Conservation (phyloP, 2,888 invertebrate species). For the Diarsia dahlii region DNA sequence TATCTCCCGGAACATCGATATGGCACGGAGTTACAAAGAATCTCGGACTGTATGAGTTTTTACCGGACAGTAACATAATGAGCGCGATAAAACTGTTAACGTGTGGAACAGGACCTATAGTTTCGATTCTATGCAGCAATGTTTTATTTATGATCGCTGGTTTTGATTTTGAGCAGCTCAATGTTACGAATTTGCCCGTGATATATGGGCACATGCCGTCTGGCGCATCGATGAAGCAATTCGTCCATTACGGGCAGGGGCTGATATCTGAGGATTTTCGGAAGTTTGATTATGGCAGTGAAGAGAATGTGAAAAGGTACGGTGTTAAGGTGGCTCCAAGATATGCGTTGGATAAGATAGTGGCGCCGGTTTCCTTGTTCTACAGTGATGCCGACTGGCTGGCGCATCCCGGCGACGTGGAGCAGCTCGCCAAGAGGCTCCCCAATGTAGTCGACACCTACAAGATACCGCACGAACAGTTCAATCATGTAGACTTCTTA, state of each 20-base stretch:
- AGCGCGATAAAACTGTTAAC: constrained; percentile 81
- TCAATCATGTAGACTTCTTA: constrained; percentile 84
- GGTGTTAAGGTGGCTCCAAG: constrained; percentile 75
- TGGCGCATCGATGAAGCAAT: constrained; percentile 89
- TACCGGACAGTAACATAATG: constrained; percentile 90
- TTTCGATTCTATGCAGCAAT: constrained; percentile 90
- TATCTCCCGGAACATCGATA: constrained; percentile 74
- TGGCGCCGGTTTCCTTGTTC: constrained; percentile 79
- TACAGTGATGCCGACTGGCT: constrained; percentile 92
- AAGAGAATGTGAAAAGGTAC: constrained; percentile 76
- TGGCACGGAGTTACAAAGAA: constrained; percentile 72
- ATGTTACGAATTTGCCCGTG: constrained; percentile 90
- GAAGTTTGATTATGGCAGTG: constrained; percentile 78
- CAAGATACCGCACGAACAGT: constrained; percentile 88
- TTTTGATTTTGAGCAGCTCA: constrained; percentile 89
- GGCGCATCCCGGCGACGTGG: constrained; percentile 90
- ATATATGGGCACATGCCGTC: constrained; percentile 89
- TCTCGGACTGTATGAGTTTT: constrained; percentile 91
- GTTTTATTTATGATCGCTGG: constrained; percentile 91
- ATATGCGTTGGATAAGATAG: constrained; percentile 76
- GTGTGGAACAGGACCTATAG: constrained; percentile 84
- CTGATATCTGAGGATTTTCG: constrained; percentile 77
- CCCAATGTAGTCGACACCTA: constrained; percentile 89
- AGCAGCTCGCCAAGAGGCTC: constrained; percentile 87
- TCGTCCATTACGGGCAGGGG: constrained; percentile 90